Evolutionary conservation across 2,113 vertebrate genomes (phyloP).

Genomic region (Pterocles gutturalis): DNA sequence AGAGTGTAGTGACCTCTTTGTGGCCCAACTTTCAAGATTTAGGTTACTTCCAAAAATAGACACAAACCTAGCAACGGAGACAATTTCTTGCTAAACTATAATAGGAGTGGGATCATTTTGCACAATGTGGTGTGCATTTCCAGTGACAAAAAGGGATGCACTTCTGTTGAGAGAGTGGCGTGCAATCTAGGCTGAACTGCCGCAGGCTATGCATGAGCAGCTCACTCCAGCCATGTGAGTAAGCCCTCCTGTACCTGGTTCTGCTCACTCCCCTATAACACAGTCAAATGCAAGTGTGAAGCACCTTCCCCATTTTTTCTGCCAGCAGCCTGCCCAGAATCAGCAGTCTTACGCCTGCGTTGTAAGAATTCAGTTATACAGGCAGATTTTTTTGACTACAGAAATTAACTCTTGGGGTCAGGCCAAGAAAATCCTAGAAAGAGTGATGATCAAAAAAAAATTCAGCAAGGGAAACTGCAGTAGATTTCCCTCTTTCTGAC

Average conservation of each 20-base stretch:
- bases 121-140: not conserved
- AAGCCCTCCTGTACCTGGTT: not conserved
- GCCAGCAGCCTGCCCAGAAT: not conserved
- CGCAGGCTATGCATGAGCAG: not conserved
- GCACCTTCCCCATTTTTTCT: not conserved
- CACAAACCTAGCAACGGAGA: not conserved
- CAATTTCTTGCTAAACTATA: not conserved
- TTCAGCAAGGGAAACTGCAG: not conserved
- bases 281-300: not conserved
- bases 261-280: not conserved
- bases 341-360: accelerated
- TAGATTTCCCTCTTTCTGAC: not conserved
- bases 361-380: not conserved
- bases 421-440: not conserved
- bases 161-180: not conserved
- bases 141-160: not conserved
- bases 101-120: not conserved
- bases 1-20: not conserved
- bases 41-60: slow-evolving; percentile 44
- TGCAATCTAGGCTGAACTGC: not conserved
- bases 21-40: slow-evolving; percentile 13
- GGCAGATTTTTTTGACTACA: not conserved
- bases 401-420: not conserved
- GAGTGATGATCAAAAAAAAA: not conserved
- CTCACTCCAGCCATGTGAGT: not conserved